These are phyloP conservation scores for Merodon equestris DNA, from an alignment of 2,888 invertebrate species.

Conservation along the genomic window DNA sequence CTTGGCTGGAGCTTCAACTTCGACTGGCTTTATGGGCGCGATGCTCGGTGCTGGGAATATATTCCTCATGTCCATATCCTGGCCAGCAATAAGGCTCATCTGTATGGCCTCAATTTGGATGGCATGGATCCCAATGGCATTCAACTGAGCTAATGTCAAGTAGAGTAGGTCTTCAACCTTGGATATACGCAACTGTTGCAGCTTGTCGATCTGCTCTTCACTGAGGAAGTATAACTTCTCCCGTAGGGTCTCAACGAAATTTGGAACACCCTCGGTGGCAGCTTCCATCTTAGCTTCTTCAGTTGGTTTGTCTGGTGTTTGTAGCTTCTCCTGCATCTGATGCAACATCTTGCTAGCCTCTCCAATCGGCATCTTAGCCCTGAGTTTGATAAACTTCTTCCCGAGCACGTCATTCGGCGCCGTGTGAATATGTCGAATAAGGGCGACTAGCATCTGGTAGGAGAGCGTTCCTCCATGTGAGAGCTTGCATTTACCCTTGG, in stretches of 20 bases:
- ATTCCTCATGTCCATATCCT: slow-evolving; percentile 55
- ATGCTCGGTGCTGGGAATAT: slow-evolving; percentile 5
- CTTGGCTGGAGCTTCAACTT: slow-evolving; percentile 1
- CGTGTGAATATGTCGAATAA: slow-evolving; percentile 39
- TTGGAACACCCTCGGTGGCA: background rate
- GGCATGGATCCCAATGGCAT: slow-evolving; percentile 52
- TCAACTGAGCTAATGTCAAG: slow-evolving; percentile 51
- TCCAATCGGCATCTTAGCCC: slow-evolving; percentile 7
- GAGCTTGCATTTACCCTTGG: slow-evolving; percentile 29
- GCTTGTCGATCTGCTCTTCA: slow-evolving; percentile 34
- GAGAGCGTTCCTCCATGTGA: slow-evolving; percentile 46
- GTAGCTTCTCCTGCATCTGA: slow-evolving; percentile 26
- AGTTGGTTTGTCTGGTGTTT: background rate
- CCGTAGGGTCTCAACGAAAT: slow-evolving; percentile 2
- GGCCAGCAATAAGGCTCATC: slow-evolving; percentile 33
- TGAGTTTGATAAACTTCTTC: slow-evolving; percentile 28
- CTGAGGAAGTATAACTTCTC: slow-evolving; percentile 47
- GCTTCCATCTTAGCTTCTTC: background rate
- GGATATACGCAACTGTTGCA: slow-evolving; percentile 30
- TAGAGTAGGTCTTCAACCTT: slow-evolving; percentile 42
- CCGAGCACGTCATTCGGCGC: slow-evolving; percentile 51
- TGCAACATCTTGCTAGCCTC: slow-evolving; percentile 33
- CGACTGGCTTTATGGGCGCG: background rate
- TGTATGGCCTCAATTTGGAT: slow-evolving; percentile 57
- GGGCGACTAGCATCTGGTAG: slow-evolving; percentile 23